Evolutionary conservation across 2,797 vertebrate genomes (phyloP).

Genomic region (Orestias chungarensis): DNA sequence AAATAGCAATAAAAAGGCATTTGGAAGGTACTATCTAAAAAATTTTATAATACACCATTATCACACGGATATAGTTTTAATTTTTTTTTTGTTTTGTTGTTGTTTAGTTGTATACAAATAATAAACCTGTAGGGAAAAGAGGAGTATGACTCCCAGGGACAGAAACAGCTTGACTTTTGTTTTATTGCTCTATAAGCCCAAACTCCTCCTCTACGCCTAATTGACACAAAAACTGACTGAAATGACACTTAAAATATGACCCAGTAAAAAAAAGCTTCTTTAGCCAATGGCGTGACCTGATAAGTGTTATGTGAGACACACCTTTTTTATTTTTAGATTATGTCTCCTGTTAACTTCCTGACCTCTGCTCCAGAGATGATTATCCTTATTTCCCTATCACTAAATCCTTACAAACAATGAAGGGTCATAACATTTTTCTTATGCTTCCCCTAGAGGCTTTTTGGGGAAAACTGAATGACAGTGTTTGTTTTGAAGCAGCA

Average conservation of each 20-base stretch:
- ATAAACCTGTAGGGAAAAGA: not conserved
- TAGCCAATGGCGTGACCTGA: not conserved
- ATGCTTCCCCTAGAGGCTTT: not conserved
- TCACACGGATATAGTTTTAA: too few relatives aligned
- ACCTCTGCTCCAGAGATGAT: constrained; percentile 23
- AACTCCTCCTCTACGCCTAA: not conserved
- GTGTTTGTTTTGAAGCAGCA: constrained; percentile 7
- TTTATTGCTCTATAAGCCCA: not conserved
- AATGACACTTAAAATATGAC: not conserved
- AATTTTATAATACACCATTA: not conserved
- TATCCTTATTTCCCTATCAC: constrained; percentile 20
- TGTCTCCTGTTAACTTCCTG: constrained; percentile 7
- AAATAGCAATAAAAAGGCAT: not conserved
- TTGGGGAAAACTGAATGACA: not conserved
- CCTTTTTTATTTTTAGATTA: constrained; percentile 2
- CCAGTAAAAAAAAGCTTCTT: constrained; percentile 1
- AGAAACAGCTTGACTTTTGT: not conserved
- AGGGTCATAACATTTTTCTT: constrained; percentile 25
- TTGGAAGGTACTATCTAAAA: not conserved
- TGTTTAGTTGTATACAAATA: not conserved
- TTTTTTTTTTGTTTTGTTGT: not conserved
- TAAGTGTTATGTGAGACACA: constrained; percentile 2
- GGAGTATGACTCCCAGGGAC: constrained; percentile 1
- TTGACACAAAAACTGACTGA: not conserved
- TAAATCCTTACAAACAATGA: constrained; percentile 24